These are phyloP conservation scores for Danio rerio DNA, from an alignment of 2,113 vertebrate genomes.

Conservation along the genomic window GRCz12tu NC_133180.1:37413501-37414000, in stretches of 20 bases:
- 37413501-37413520: background rate
- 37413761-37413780: background rate
- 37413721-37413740: background rate
- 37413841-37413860: slow-evolving; percentile 78
- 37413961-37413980: slow-evolving; percentile 71
- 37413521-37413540: background rate
- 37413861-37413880: slow-evolving; percentile 70
- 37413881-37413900: slow-evolving; percentile 71
- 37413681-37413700: background rate
- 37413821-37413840: slow-evolving; percentile 61
- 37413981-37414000: slow-evolving; percentile 81
- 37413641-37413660: background rate
- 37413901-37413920: slow-evolving; percentile 79
- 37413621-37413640: background rate
- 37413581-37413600: background rate
- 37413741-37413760: background rate
- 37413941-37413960: slow-evolving; percentile 68
- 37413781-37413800: background rate
- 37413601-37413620: background rate
- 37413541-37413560: background rate
- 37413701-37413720: background rate
- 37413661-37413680: background rate
- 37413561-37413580: background rate
- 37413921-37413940: slow-evolving; percentile 75
- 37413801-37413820: slow-evolving; percentile 68